Conservation (phyloP, 2,888 invertebrate species). For the Magallana nippona region DNA sequence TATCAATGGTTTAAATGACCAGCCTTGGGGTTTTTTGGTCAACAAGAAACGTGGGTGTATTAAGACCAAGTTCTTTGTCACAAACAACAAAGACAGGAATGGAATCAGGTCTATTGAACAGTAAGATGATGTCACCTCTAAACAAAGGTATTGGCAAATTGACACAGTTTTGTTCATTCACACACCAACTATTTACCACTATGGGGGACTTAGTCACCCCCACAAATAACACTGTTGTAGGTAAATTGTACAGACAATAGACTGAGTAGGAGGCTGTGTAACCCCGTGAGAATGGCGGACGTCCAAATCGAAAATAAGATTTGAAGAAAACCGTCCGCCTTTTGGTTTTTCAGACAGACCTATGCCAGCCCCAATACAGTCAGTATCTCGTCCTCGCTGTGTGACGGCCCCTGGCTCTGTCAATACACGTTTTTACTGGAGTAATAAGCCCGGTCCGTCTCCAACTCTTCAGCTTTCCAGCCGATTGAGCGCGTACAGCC, state of each 20-base stretch:
- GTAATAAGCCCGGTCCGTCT: not conserved
- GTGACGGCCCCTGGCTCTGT: not conserved
- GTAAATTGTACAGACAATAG: not conserved
- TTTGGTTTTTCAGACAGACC: not conserved
- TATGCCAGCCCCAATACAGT: not conserved
- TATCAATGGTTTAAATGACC: too few relatives aligned
- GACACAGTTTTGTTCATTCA: conserved; percentile 23
- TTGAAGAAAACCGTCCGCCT: not conserved
- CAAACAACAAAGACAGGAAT: not conserved
- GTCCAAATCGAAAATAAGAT: not conserved
- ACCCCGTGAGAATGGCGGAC: not conserved
- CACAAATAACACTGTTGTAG: not conserved
- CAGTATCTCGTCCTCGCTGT: not conserved
- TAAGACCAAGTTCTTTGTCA: not conserved
- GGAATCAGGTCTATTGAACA: not conserved
- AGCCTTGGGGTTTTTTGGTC: not conserved
- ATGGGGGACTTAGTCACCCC: not conserved
- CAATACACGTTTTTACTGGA: not conserved
- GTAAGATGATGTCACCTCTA: not conserved
- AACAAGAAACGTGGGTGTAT: not conserved
- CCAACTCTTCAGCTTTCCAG: not conserved
- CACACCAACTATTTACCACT: conserved; percentile 2
- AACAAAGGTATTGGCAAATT: not conserved
- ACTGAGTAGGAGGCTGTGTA: not conserved
- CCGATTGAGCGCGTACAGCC: not conserved